Percentiles rank a stretch among this genome's conserved stretches.
These are phyloP conservation scores for Marcusenius ussheri DNA, from an alignment of 2,113 vertebrate species.

Conservation along the genomic window DNA sequence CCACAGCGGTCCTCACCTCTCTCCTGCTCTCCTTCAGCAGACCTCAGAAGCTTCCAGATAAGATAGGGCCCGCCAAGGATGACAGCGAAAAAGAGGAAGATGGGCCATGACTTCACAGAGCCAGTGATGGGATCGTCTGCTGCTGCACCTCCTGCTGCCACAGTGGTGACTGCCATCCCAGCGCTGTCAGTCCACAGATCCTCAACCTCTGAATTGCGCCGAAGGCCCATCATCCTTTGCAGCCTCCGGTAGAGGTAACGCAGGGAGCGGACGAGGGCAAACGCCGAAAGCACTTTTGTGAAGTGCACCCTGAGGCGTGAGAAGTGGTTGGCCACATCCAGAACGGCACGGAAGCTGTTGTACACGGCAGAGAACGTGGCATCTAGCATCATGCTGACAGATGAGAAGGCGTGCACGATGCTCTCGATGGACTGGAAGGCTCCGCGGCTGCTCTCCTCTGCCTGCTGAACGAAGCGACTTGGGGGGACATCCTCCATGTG, in stretches of 20 bases:
- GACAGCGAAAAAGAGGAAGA: conserved; percentile 92
- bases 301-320: conserved; percentile 87
- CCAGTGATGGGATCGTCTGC: conserved; percentile 57
- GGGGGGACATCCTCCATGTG: conserved; percentile 72
- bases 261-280: conserved; percentile 88
- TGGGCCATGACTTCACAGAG: conserved; percentile 92
- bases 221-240: conserved; percentile 75
- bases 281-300: conserved; percentile 88
- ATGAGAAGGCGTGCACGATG: conserved; percentile 91
- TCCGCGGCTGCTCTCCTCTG: conserved; percentile 91
- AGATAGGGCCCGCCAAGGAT: conserved; percentile 91
- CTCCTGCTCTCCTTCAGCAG: conserved; percentile 63
- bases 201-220: conserved; percentile 70
- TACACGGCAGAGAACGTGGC: conserved; percentile 96
- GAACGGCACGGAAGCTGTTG: conserved; percentile 92
- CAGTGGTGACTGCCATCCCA: conserved; percentile 56
- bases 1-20: conserved; percentile 56
- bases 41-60: conserved; percentile 90
- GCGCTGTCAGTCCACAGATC: conserved; percentile 89
- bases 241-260: conserved; percentile 78
- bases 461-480: conserved; percentile 92
- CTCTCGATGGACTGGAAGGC: conserved; percentile 98
- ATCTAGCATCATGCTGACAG: conserved; percentile 98
- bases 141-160: conserved; percentile 39
- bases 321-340: conserved; percentile 95